Evolutionary conservation across 2,888 invertebrate genomes (phyloP).

Genomic region (Allolobophora icterica): DNA sequence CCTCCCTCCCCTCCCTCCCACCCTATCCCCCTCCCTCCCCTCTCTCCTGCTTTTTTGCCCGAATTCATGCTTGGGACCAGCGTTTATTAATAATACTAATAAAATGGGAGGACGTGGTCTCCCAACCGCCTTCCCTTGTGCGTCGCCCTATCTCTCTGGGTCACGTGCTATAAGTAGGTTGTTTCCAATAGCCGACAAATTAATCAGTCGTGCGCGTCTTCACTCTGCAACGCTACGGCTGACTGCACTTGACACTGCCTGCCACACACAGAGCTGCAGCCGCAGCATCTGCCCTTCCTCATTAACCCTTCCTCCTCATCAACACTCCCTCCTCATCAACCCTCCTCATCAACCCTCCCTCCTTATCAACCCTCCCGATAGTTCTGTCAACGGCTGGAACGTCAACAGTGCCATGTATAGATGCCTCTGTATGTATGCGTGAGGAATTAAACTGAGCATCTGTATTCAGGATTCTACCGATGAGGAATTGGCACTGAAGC

Average conservation of each 20-base stretch:
- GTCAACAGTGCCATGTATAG: not conserved
- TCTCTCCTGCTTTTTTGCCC: not conserved
- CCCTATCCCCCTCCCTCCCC: no score
- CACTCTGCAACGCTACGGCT: not conserved
- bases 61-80: not conserved
- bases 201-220: not conserved
- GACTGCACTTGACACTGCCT: not conserved
- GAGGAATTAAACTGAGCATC: not conserved
- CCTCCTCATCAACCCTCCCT: not conserved
- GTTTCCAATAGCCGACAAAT: not conserved
- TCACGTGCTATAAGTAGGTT: constrained; percentile 14
- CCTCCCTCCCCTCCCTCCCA: not conserved
- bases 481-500: not conserved
- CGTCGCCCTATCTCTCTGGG: not conserved
- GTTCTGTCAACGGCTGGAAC: not conserved
- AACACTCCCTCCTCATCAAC: not conserved
- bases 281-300: not conserved
- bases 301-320: not conserved
- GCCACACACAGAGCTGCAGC: not conserved
- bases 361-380: no score
- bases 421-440: not conserved
- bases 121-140: not conserved
- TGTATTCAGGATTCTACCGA: not conserved
- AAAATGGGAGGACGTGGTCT: not conserved
- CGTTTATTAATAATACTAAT: not conserved